Conservation (phyloP, 2,797 vertebrate genomes). For the Coccyzus lansbergi region DNA sequence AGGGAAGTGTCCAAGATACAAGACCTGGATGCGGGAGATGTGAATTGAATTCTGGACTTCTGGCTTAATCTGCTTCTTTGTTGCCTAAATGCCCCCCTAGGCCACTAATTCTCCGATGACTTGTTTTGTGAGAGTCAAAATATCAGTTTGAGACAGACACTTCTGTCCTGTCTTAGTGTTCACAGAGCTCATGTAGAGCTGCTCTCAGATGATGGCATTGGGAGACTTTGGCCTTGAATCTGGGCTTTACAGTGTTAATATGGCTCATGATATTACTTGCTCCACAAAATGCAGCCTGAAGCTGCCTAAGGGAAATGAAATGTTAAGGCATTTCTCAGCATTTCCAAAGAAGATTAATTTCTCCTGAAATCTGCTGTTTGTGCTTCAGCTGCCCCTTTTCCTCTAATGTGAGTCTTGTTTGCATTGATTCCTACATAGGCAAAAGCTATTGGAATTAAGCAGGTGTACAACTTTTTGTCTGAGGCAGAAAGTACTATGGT, state of each 20-base stretch:
- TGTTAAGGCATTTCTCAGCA: background rate
- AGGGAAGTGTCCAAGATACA: background rate
- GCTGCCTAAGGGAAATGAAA: background rate
- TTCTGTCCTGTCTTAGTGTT: background rate
- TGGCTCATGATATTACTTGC: background rate
- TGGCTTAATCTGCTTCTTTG: background rate
- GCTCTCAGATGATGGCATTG: background rate
- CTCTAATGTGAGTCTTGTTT: background rate
- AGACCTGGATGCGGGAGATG: background rate
- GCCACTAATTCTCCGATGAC: background rate
- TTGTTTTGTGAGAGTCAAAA: background rate
- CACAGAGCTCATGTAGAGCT: background rate
- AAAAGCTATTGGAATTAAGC: background rate
- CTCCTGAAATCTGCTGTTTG: background rate
- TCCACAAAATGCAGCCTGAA: background rate
- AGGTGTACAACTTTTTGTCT: background rate
- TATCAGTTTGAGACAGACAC: background rate
- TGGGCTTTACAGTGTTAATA: background rate
- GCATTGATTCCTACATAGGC: background rate
- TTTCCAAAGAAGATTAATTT: background rate
- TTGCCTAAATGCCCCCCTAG: background rate
- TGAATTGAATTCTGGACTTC: background rate
- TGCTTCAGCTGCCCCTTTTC: background rate
- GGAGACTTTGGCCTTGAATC: background rate
- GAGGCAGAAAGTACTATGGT: background rate